phyloP scores from a whole-genome alignment of 1,140 invertebrate species.

The Meloidogyne exigua region DNA sequence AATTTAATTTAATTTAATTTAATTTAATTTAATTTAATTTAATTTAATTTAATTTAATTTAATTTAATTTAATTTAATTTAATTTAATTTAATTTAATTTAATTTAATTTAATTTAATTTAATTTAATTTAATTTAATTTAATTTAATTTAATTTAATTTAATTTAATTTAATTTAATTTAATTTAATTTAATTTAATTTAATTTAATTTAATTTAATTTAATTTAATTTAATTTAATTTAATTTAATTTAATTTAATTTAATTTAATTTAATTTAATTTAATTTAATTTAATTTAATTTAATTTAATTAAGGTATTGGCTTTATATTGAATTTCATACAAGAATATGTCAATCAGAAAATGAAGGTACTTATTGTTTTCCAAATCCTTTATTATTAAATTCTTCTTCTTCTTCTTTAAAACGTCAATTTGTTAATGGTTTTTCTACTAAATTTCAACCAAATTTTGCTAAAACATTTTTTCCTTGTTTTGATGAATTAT shows the following conservation, averaged over 20 bases:
- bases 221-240: neutral
- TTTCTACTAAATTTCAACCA: constrained; percentile 88
- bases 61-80: neutral
- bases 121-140: constrained; percentile 9
- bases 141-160: neutral
- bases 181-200: constrained; percentile 6
- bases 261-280: neutral
- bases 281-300: neutral
- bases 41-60: neutral
- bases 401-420: neutral
- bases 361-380: constrained; percentile 51
- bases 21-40: constrained; percentile 5
- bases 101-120: neutral
- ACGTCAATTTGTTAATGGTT: constrained; percentile 31
- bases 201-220: neutral
- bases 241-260: constrained; percentile 5
- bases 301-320: constrained; percentile 41
- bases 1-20: neutral
- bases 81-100: neutral
- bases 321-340: constrained; percentile 58
- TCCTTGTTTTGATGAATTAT: constrained; percentile 92
- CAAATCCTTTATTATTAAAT: constrained; percentile 3
- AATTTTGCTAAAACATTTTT: constrained; percentile 89
- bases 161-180: neutral
- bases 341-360: constrained; percentile 53